phyloP scores from a whole-genome alignment of 2,888 invertebrate species.

The Eretmocerus hayati region DNA sequence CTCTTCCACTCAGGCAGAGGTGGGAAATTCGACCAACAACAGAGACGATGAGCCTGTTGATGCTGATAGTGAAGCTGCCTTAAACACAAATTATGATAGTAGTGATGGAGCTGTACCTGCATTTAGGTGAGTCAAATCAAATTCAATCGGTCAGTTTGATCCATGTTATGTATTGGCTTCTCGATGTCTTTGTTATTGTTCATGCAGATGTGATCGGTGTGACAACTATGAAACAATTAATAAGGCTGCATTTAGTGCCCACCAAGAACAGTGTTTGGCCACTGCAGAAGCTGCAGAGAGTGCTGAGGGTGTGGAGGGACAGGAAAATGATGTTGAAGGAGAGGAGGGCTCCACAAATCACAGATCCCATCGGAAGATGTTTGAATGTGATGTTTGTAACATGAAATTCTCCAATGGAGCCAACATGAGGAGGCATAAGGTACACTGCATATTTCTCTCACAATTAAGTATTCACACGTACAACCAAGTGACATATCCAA shows the following conservation, averaged over 20 bases:
- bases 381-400: slow-evolving; percentile 91
- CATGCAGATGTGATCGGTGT: slow-evolving; percentile 66
- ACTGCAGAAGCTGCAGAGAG: slow-evolving; percentile 45
- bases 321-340: slow-evolving; percentile 48
- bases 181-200: neutral
- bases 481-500: too few relatives aligned
- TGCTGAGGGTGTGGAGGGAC: slow-evolving; percentile 41
- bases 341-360: slow-evolving; percentile 45
- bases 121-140: slow-evolving; percentile 34
- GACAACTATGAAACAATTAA: slow-evolving; percentile 77
- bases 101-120: slow-evolving; percentile 50
- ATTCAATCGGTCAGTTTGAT: neutral
- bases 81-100: slow-evolving; percentile 54
- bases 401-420: slow-evolving; percentile 96
- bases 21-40: slow-evolving; percentile 36
- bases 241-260: slow-evolving; percentile 65
- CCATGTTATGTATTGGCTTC: neutral
- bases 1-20: slow-evolving; percentile 40
- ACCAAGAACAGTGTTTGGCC: slow-evolving; percentile 61
- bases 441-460: slow-evolving; percentile 27
- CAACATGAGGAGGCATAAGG: slow-evolving; percentile 88
- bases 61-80: slow-evolving; percentile 50
- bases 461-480: too few relatives aligned
- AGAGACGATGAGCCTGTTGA: slow-evolving; percentile 47
- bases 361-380: slow-evolving; percentile 72